Conservation (phyloP, 2,888 invertebrate species). For the Dryadula phaetusa region DNA sequence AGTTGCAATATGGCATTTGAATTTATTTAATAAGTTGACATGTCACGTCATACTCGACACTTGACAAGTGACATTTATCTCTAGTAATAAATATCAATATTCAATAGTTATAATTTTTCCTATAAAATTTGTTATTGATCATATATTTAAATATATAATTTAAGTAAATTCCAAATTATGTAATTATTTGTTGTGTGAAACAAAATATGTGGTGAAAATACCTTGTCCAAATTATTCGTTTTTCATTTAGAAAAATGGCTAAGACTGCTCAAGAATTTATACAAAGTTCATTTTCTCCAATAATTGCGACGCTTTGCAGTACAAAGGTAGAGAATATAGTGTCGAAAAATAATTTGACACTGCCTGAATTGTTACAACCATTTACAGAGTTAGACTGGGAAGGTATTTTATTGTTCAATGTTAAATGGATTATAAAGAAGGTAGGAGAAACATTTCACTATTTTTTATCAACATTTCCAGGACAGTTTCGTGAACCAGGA, state of each 20-base stretch:
- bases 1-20: not conserved
- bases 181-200: not conserved
- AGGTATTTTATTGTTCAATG: slow-evolving; percentile 55
- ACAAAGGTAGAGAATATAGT: slow-evolving; percentile 92
- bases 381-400: slow-evolving; percentile 89
- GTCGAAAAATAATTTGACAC: slow-evolving; percentile 95
- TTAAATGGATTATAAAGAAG: not conserved
- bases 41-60: not conserved
- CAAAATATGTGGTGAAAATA: slow-evolving; percentile 13
- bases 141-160: not conserved
- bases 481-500: slow-evolving; percentile 92
- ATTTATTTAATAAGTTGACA: not conserved
- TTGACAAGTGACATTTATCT: slow-evolving; percentile 2
- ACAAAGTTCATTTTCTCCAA: slow-evolving; percentile 94
- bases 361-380: slow-evolving; percentile 95
- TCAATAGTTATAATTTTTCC: not conserved
- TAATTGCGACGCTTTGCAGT: slow-evolving; percentile 94
- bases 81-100: not conserved
- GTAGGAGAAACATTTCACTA: not conserved
- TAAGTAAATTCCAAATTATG: not conserved
- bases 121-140: not conserved
- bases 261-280: slow-evolving; percentile 93
- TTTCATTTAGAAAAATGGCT: slow-evolving; percentile 38
- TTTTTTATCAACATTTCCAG: slow-evolving; percentile 69
- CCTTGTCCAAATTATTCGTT: not conserved